A percentile compares a stretch with the other conserved stretches of the same genome.
phyloP scores from a whole-genome alignment of 2,113 vertebrate species.

The Hemibagrus wyckioides region DNA sequence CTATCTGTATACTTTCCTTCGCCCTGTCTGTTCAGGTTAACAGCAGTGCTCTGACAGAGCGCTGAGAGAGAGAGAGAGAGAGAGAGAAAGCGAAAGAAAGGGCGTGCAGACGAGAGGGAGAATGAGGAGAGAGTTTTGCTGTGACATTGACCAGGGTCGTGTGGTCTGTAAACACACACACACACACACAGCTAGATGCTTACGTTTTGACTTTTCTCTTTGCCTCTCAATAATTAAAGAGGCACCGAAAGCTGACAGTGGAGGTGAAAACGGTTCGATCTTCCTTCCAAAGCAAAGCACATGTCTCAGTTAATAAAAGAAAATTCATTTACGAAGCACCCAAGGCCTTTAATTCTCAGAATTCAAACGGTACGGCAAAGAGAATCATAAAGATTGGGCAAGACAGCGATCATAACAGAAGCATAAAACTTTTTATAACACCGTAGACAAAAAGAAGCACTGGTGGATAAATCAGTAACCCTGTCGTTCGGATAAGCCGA shows the following conservation, averaged over 20 bases:
- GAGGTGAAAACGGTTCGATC: constrained; percentile 19
- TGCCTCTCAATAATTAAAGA: constrained; percentile 47
- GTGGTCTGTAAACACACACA: constrained; percentile 20
- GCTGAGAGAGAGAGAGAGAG: constrained; percentile 10
- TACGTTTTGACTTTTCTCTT: constrained; percentile 26
- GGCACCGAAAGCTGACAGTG: constrained; percentile 32
- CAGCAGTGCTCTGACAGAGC: background rate
- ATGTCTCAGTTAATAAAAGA: background rate
- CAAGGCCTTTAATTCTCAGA: constrained; percentile 1
- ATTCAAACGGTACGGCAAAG: background rate
- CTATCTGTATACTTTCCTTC: background rate
- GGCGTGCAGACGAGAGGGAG: background rate
- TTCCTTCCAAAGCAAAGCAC: constrained; percentile 3
- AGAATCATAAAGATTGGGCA: background rate
- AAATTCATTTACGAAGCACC: constrained; percentile 11
- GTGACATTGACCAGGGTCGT: constrained; percentile 46
- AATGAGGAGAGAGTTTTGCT: too few species aligned
- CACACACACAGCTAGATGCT: constrained; percentile 24
- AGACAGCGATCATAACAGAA: background rate
- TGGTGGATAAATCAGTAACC: background rate
- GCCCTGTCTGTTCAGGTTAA: background rate
- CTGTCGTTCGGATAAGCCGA: background rate
- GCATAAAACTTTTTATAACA: background rate
- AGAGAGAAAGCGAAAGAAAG: constrained; percentile 16
- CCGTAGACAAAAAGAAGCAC: background rate